These are phyloP conservation scores for Shinisaurus crocodilurus DNA, from an alignment of 2,113 vertebrate species.

Conservation along the genomic window DNA sequence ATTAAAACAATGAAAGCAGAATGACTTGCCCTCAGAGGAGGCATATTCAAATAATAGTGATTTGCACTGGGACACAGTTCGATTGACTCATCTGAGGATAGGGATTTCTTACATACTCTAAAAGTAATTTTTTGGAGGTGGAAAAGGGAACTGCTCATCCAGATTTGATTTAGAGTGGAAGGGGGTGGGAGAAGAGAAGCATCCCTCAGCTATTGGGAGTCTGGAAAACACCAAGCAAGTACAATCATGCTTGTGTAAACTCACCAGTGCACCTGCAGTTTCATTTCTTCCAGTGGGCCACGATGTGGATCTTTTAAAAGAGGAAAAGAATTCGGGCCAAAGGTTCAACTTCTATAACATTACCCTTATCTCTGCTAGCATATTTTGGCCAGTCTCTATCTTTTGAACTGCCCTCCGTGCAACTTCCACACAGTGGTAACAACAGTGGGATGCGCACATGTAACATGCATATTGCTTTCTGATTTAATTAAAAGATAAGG, in stretches of 20 bases:
- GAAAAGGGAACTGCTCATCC: neutral
- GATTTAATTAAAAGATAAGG: conserved; percentile 37
- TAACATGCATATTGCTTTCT: conserved; percentile 34
- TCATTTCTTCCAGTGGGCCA: neutral
- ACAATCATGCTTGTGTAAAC: neutral
- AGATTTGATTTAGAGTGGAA: neutral
- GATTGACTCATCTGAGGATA: neutral
- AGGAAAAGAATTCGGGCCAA: neutral
- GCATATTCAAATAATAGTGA: neutral
- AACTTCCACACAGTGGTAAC: conserved; percentile 5
- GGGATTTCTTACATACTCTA: neutral
- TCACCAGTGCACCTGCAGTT: neutral
- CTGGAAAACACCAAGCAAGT: neutral
- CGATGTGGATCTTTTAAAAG: neutral
- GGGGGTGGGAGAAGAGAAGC: neutral
- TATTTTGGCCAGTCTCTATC: neutral
- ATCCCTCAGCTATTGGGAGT: neutral
- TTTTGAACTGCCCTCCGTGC: neutral
- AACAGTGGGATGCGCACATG: neutral
- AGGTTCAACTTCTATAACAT: conserved; percentile 1
- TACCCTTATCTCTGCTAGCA: neutral
- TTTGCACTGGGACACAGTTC: neutral
- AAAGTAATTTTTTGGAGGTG: neutral
- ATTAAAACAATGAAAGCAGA: neutral
- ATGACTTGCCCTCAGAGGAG: neutral